Evolutionary conservation across 2,888 invertebrate species (phyloP), one percentile per base, ranked within the genome.

Genomic region (Metalampra italica): DNA sequence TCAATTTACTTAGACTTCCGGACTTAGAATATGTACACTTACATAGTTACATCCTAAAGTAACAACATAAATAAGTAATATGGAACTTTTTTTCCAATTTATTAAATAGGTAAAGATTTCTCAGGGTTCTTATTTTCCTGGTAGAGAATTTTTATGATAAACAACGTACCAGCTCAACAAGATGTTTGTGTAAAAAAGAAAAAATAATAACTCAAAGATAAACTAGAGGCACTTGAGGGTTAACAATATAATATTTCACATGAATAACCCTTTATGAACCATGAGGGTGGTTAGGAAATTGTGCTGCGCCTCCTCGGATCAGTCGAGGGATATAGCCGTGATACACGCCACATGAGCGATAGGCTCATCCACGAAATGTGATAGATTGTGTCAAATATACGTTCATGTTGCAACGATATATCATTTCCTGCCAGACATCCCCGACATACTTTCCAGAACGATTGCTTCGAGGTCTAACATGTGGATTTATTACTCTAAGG

Each of bases 181-280:
- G 2, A 22, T 22, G 22, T 22, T 22, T 5, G 22, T 3, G 5
- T 3, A 22, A 22, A 3, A 22, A 5, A 22, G 22, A 22, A 22
- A 22, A 22, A 22, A 3, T 22, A n/a, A n/a, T n/a, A 15, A 34
- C 45, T 45, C 8, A 37, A 36, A 39, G 39, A 38, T 37, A 45
- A 12, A 42, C 40, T 37, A 11, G 34, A 34, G 13, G 51, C 51
- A 51, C 51, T 51, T 51, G 45, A 47, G 39, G 30, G 57, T n/a
- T 61, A 71, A 67, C 66, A 73, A 70, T 71, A 69, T 66, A 73
- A 78, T 79, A 78, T 69, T 68, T 79, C 72, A 75, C 51, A 57
- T 52, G 64, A 76, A 80, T 72, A 80, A 74, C 79, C 79, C 81
- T 81, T 80, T 68, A 66, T 68, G 59, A 65, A 55, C 60, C 55